Base-by-base conservation (phyloP, 37 sponge, comb jelly and placozoan genomes). In the Beroe ovata region DNA sequence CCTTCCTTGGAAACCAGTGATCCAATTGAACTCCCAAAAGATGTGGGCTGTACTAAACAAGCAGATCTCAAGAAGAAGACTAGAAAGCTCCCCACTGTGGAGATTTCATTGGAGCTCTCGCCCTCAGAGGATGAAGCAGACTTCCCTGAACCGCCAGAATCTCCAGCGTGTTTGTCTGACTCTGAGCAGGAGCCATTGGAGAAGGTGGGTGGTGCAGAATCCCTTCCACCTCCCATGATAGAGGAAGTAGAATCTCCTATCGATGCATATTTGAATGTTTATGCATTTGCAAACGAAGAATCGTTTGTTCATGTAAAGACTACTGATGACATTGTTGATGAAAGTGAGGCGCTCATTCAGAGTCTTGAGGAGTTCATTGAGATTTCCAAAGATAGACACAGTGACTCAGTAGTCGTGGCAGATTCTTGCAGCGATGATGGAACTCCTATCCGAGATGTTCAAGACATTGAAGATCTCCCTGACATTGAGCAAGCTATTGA, bases 391-490 rank as follows among this genome's bases (percentile, higher is more conserved):
- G 69, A 66, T 29, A 39, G 21, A 14, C 25, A 42, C 22, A 36
- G 8, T 23, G 20, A 23, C 47, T 41, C 11, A 6, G 84, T 77
- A 42, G 54, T 77, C 1, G 54, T 77, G 16, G 84, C 39, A 77
- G 84, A 77, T 29, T 42, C 84, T 0, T 26, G 20, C 21, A 77
- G 84, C 28, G 84, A 77, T 6, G 84, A 77, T 77, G 84, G 84
- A 19, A 77, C 28, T 36, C 47, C 84, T 0, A 77, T 77, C 84
- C 3, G 84, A 23, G 38, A 77, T 20, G 23, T 77, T 19, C 42
- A 77, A 23, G 84, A 77, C 33, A 42, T 77, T 8, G 84, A 77
- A n/a, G 38, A 77, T 20, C 28, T 77, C 20, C 84, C 84, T 16
- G 38, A 36, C 21, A 77, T 77, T 42, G 84, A 77, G 38, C 26